Evolutionary conservation across 1,140 invertebrate genomes (phyloP).

Genomic region (Cydia fagiglandana): DNA sequence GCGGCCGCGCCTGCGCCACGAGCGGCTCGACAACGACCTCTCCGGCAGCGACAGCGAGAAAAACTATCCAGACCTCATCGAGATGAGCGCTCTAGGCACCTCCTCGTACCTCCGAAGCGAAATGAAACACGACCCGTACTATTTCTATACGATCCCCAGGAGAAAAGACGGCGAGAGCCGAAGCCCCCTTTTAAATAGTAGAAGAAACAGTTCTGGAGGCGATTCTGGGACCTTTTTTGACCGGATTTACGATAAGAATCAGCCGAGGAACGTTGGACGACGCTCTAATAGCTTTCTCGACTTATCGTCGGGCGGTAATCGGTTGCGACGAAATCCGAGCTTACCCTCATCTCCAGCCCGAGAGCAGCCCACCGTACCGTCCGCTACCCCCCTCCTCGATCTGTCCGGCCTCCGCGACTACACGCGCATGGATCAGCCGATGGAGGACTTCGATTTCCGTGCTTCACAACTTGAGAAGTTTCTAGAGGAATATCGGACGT

Average conservation of each 20-base stretch:
- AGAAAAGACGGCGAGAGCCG: conserved; percentile 83
- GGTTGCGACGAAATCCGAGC: conserved; percentile 68
- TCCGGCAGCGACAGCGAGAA: conserved; percentile 81
- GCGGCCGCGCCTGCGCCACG: conserved; percentile 59
- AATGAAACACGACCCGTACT: conserved; percentile 66
- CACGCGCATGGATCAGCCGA: conserved; percentile 69
- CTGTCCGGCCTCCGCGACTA: conserved; percentile 75
- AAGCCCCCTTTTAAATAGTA: conserved; percentile 81
- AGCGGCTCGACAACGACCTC: conserved; percentile 79
- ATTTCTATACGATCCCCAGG: conserved; percentile 82
- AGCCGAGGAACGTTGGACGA: conserved; percentile 54
- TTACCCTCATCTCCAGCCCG: conserved; percentile 72
- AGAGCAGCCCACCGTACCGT: conserved; percentile 68
- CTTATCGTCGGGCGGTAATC: conserved; percentile 67
- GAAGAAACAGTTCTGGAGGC: conserved; percentile 72
- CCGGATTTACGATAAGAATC: conserved; percentile 58
- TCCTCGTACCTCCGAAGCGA: conserved; percentile 65
- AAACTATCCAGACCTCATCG: conserved; percentile 84
- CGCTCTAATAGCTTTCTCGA: conserved; percentile 81
- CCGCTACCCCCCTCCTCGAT: conserved; percentile 80
- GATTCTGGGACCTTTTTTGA: conserved; percentile 66
- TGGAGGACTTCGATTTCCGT: conserved; percentile 84
- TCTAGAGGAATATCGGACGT: conserved; percentile 86
- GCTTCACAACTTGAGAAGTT: conserved; percentile 87
- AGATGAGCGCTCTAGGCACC: conserved; percentile 80